Evolutionary conservation across 2,888 invertebrate species (phyloP).

Genomic region (Eupithecia insigniata): DNA sequence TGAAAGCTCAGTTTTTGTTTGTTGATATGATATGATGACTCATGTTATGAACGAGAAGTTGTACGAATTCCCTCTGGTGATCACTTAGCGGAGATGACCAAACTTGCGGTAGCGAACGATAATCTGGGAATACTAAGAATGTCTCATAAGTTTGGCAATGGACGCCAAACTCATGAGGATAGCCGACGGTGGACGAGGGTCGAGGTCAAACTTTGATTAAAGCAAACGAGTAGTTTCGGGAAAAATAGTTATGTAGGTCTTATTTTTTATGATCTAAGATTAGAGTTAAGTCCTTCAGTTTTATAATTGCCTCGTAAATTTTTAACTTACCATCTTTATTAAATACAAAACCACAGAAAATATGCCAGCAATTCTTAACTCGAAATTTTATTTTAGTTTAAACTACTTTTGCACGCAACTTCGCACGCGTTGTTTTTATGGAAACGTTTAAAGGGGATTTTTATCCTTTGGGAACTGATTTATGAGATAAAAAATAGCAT

Average conservation of each 20-base stretch:
- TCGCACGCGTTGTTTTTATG: too few relatives aligned
- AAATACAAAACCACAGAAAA: neutral
- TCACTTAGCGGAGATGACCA: constrained; percentile 38
- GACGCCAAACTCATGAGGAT: constrained; percentile 4
- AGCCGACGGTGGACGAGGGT: neutral
- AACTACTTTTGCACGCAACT: too few relatives aligned
- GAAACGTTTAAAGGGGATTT: too few relatives aligned
- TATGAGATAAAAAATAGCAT: too few relatives aligned
- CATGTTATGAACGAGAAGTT: constrained; percentile 3
- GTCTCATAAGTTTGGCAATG: too few relatives aligned
- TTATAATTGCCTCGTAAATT: neutral
- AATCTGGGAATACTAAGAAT: neutral
- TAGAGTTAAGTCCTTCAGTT: neutral
- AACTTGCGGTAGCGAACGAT: constrained; percentile 43
- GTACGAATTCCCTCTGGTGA: constrained; percentile 31
- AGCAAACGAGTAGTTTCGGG: neutral
- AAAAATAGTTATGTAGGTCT: neutral
- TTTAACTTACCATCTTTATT: neutral
- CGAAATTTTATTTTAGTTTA: neutral
- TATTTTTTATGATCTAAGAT: neutral
- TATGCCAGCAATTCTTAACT: neutral
- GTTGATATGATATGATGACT: neutral
- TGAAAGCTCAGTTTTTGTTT: neutral
- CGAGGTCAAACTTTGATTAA: constrained; percentile 19
- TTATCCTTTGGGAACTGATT: too few relatives aligned